Percentiles rank a stretch among this genome's conserved stretches.
These are phyloP conservation scores for Spermophilus dauricus DNA, from an alignment of 2,113 vertebrate species.

Conservation along the genomic window DNA sequence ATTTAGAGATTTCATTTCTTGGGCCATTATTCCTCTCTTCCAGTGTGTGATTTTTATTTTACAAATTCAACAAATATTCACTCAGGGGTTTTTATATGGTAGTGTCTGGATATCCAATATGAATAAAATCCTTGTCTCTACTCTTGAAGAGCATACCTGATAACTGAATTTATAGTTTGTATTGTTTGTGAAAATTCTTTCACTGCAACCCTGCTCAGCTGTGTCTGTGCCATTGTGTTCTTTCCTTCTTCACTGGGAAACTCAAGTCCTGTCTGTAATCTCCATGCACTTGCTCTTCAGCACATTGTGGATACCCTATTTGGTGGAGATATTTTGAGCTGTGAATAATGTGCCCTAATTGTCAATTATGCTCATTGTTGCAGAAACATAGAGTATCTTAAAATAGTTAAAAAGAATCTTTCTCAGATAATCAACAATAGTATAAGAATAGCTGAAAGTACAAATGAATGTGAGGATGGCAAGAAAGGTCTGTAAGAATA, in stretches of 20 bases:
- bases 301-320: background rate
- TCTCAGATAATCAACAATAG: slow-evolving; percentile 52
- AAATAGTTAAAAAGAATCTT: slow-evolving; percentile 56
- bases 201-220: background rate
- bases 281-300: background rate
- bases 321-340: slow-evolving; percentile 71
- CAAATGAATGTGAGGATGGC: slow-evolving; percentile 40
- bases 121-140: background rate
- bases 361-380: slow-evolving; percentile 81
- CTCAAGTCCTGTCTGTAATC: background rate
- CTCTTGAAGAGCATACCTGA: background rate
- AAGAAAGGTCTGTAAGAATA: slow-evolving; percentile 56
- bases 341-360: slow-evolving; percentile 77
- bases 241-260: background rate
- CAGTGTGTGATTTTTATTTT: background rate
- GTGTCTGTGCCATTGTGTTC: background rate
- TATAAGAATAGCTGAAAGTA: slow-evolving; percentile 63
- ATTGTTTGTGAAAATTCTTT: background rate
- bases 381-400: slow-evolving; percentile 77
- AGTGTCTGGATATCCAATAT: background rate
- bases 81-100: background rate
- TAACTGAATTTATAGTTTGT: background rate
- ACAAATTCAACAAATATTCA: background rate
- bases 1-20: slow-evolving; percentile 39
- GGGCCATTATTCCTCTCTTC: background rate